Percentiles rank a stretch among this genome's conserved stretches.
phyloP scores from a whole-genome alignment of 2,797 vertebrate species.

The Stomatorhinus walkeri region DNA sequence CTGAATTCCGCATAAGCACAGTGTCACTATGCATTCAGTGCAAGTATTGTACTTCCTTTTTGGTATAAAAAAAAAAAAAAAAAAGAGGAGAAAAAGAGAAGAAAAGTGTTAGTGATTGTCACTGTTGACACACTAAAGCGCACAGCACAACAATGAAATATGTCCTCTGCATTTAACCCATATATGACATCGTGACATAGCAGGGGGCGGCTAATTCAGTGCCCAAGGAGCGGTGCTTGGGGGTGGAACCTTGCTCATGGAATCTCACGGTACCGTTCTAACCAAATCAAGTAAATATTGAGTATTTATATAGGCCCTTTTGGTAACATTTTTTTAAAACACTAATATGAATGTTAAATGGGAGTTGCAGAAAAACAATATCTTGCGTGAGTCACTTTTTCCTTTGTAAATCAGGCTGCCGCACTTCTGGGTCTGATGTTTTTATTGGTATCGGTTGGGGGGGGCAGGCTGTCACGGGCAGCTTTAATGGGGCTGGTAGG shows the following conservation, averaged over 20 bases:
- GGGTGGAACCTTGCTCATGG: too few relatives aligned
- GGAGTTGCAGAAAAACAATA: neutral
- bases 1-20: neutral
- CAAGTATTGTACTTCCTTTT: neutral
- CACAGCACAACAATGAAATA: neutral
- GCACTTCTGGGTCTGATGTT: neutral
- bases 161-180: neutral
- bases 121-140: neutral
- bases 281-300: neutral
- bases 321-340: neutral
- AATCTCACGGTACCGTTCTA: neutral
- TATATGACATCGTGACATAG: neutral
- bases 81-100: too few relatives aligned
- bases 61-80: neutral
- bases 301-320: neutral
- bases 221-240: too few relatives aligned
- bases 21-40: neutral
- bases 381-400: neutral
- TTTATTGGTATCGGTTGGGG: neutral
- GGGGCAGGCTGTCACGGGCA: conserved; percentile 46
- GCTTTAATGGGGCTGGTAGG: conserved; percentile 43
- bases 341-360: neutral
- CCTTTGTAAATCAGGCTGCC: neutral
- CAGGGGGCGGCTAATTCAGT: neutral
- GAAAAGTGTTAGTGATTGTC: neutral